These are phyloP conservation scores for Ptilorrhoa leucosticta DNA, from an alignment of 2,113 vertebrate genomes.

Conservation along the genomic window DNA sequence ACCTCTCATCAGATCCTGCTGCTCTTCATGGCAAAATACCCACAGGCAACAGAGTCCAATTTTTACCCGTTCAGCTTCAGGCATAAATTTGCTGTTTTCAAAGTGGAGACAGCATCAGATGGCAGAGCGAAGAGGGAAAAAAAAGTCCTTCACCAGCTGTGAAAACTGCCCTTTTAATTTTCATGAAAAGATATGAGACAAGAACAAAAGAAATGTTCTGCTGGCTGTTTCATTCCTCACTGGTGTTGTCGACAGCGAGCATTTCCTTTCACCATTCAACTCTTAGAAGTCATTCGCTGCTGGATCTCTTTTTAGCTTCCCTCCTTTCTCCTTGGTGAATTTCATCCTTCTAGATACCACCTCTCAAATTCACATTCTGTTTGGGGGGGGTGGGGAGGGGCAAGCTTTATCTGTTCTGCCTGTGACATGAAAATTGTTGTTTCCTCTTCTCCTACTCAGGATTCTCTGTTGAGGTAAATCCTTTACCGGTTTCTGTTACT, in stretches of 20 bases:
- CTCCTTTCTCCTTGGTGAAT: background rate
- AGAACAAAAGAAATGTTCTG: constrained; percentile 46
- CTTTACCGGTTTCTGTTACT: background rate
- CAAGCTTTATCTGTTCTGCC: background rate
- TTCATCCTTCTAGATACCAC: background rate
- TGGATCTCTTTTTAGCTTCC: constrained; percentile 1
- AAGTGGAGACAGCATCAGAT: constrained; percentile 32
- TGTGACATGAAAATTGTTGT: background rate
- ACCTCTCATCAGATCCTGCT: constrained; percentile 18
- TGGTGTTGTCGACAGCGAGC: background rate
- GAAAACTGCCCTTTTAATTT: constrained; percentile 62
- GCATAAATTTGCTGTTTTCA: constrained; percentile 35
- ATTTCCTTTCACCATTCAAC: background rate
- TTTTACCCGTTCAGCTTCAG: constrained; percentile 32
- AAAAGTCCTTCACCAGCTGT: constrained; percentile 16
- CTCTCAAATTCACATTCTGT: background rate
- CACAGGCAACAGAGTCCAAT: constrained; percentile 30
- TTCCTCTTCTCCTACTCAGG: background rate
- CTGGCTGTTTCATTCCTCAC: constrained; percentile 25
- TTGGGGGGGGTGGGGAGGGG: background rate
- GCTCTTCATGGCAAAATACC: constrained; percentile 15
- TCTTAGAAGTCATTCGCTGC: background rate
- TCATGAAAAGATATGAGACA: constrained; percentile 34
- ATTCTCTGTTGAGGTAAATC: background rate
- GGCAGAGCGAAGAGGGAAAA: background rate